These are phyloP conservation scores for Leistus spinibarbis DNA, from an alignment of 2,888 invertebrate genomes.

Conservation along the genomic window DNA sequence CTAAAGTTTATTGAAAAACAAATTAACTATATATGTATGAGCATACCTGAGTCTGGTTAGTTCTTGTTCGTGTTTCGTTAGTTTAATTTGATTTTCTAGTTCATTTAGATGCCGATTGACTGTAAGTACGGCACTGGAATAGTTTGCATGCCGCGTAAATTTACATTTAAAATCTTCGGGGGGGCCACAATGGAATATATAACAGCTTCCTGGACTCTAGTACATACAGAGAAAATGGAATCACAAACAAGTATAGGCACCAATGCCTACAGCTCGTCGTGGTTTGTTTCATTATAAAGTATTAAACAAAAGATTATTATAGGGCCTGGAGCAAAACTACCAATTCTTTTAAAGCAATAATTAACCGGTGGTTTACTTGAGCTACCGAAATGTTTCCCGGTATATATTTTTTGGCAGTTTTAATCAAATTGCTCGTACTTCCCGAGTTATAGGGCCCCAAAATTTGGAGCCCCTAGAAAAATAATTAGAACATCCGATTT, in stretches of 20 bases:
- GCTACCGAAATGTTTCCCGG: too few species aligned
- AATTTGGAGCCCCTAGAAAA: too few species aligned
- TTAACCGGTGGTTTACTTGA: too few species aligned
- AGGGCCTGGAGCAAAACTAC: too few species aligned
- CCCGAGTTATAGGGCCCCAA: too few species aligned
- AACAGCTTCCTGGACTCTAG: conserved; percentile 85
- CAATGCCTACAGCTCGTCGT: background rate
- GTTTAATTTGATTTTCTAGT: conserved; percentile 73
- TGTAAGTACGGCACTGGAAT: conserved; percentile 84
- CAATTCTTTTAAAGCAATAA: too few species aligned
- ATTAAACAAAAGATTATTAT: too few species aligned
- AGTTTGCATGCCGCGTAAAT: conserved; percentile 87
- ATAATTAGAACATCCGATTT: too few species aligned
- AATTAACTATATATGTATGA: conserved; percentile 27
- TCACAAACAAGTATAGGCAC: conserved; percentile 48
- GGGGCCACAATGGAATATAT: conserved; percentile 88
- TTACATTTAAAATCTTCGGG: conserved; percentile 91
- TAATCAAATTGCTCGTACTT: too few species aligned
- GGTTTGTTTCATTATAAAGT: background rate
- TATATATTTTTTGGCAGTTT: too few species aligned
- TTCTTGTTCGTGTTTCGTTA: conserved; percentile 75
- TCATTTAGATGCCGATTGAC: conserved; percentile 69
- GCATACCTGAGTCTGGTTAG: conserved; percentile 73
- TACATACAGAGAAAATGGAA: background rate
- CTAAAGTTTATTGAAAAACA: background rate